A percentile compares a stretch with the other conserved stretches of the same genome.
These are phyloP conservation scores for Chiloscyllium plagiosum DNA, from an alignment of 2,113 vertebrate species.

Conservation along the genomic window DNA sequence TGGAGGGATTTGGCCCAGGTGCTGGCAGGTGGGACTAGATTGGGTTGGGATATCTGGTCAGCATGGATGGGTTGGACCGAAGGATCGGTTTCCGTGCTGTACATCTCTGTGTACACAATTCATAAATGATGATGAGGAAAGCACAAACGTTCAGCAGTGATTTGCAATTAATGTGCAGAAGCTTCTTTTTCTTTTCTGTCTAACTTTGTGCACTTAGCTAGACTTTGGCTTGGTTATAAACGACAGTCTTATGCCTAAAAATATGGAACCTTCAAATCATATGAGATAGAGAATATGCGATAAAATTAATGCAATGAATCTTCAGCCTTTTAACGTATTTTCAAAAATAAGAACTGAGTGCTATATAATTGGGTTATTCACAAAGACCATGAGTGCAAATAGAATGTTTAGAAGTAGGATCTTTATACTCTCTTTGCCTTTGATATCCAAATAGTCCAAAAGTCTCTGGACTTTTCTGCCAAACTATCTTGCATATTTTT, in stretches of 20 bases:
- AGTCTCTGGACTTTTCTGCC: neutral
- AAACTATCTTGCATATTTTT: neutral
- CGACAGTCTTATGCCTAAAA: neutral
- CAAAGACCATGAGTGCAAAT: neutral
- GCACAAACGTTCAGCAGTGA: conserved; percentile 22
- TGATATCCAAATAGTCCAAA: conserved; percentile 12
- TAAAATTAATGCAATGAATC: neutral
- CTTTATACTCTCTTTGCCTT: neutral
- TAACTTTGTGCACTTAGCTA: neutral
- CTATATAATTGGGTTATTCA: neutral
- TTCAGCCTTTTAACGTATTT: neutral
- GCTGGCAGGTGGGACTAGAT: no score
- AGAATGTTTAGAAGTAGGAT: neutral
- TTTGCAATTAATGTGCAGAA: neutral
- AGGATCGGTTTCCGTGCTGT: no score
- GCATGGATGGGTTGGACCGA: no score
- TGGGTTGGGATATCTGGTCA: no score
- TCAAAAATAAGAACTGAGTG: neutral
- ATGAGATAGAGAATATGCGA: neutral
- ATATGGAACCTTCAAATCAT: neutral
- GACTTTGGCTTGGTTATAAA: neutral
- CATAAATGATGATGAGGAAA: neutral
- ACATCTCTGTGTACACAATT: neutral
- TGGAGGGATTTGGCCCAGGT: no score
- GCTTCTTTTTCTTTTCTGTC: neutral